Evolutionary conservation across 2,888 invertebrate genomes (phyloP), one percentile per base, ranked within the genome.

Genomic region (Tenodera sinensis): DNA sequence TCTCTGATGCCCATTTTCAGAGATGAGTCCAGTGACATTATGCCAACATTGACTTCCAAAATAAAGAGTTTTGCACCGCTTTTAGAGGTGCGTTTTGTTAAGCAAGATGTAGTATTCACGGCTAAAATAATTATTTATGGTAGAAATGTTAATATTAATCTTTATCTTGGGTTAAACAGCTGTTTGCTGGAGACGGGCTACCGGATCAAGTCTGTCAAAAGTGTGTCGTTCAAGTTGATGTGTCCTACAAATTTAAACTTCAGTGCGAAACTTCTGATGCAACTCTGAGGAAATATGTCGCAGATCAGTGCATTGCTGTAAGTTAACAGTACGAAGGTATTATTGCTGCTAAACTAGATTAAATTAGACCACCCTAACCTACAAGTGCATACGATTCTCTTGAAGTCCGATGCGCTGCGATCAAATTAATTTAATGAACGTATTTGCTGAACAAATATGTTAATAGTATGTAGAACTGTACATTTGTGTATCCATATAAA

Each of bases 201-300:
- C 86, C 86, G 54, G 86, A 86, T 25, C 86, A 86, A 20, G 54
- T 86, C 81, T 86, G 86, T 81, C 71, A 81, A 28, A 54, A 86
- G 30, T 86, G 86, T 86, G 81, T 81, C 54, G 25, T 25, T 28
- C 86, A 86, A 81, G 81, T 86, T 14, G 86, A 86, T 30, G 28
- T 28, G 30, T 30, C 86, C 9, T 86, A 86, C 28, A 86, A 86
- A 81, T 86, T 86, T 30, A 86, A 86, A 30, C 86, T 86, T 28
- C 86, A 86, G 28, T 86, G 86, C 30, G 86, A 86, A 81, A 54
- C n/a, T 81, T 86, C 86, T 8, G 86, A 86, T 86, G 86, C 86
- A 20, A 81, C 81, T 71, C 54, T 86, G 8, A 28, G 86, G 28
- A 28, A 86, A 47, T 71, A 9, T n/a, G 28, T 86, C 28, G 27